A percentile compares a stretch with the other conserved stretches of the same genome.
Evolutionary conservation across 2,797 vertebrate species (phyloP).

Genomic region (Accipiter fasciatus): DNA sequence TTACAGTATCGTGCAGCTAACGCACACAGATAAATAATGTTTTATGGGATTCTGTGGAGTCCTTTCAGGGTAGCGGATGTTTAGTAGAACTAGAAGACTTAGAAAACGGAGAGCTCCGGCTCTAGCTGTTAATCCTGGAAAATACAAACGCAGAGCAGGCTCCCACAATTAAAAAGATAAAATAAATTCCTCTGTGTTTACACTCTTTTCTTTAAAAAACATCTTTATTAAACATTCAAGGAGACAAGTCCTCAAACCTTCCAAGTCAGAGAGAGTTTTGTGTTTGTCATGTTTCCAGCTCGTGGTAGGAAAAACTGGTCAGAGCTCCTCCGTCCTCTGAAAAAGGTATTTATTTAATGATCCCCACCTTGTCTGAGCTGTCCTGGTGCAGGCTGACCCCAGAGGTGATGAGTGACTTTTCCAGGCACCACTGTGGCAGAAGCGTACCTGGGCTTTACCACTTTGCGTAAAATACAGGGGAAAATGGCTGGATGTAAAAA

Average conservation of each 20-base stretch:
- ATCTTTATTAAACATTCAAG: too few relatives aligned
- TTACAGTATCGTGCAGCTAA: constrained; percentile 79
- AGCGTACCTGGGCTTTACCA: accelerated
- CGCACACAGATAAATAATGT: constrained; percentile 79
- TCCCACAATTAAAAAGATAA: neutral
- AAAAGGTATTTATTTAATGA: neutral
- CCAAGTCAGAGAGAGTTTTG: neutral
- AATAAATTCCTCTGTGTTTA: neutral
- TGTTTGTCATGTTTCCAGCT: accelerated
- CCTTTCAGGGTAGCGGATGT: constrained; percentile 75
- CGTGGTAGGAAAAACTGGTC: neutral
- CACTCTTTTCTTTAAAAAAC: neutral
- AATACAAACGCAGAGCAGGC: constrained; percentile 49
- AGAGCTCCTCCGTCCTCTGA: neutral
- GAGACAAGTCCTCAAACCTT: neutral
- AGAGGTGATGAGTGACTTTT: accelerated
- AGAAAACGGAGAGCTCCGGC: constrained; percentile 61
- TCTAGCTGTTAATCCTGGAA: constrained; percentile 72
- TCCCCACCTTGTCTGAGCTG: neutral
- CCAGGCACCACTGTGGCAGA: neutral
- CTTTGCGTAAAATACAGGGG: accelerated
- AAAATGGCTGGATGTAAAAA: neutral
- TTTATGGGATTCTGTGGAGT: constrained; percentile 79
- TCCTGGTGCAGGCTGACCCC: neutral
- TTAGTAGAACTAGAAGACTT: constrained; percentile 72